A percentile compares a stretch with the other conserved stretches of the same genome.
phyloP scores from a whole-genome alignment of 2,888 invertebrate genomes.

The Lymantria monacha region DNA sequence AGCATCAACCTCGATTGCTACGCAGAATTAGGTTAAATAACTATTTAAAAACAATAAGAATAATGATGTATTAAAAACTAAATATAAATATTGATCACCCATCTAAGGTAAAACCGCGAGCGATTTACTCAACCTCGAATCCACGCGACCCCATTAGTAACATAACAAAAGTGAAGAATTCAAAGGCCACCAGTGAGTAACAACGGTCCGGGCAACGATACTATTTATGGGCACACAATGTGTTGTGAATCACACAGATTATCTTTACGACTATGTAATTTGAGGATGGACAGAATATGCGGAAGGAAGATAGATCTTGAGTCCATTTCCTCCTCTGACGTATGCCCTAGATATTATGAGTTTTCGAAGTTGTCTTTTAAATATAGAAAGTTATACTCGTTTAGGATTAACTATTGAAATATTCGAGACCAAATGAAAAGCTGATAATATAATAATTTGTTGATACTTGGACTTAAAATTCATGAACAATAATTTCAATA shows the following conservation, averaged over 20 bases:
- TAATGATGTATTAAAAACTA: too few relatives aligned
- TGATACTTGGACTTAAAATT: too few relatives aligned
- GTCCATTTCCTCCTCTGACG: background rate
- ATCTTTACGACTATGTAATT: constrained; percentile 1
- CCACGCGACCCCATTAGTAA: background rate
- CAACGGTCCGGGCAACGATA: background rate
- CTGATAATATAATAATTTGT: too few relatives aligned
- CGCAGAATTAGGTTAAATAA: too few relatives aligned
- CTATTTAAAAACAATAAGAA: too few relatives aligned
- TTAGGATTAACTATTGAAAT: too few relatives aligned
- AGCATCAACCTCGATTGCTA: too few relatives aligned
- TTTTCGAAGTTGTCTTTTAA: too few relatives aligned
- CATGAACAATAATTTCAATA: too few relatives aligned
- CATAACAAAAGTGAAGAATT: constrained; percentile 1
- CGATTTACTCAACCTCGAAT: background rate
- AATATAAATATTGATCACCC: background rate
- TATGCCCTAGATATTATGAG: too few relatives aligned
- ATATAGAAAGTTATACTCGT: too few relatives aligned
- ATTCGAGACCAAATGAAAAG: too few relatives aligned
- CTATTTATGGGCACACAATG: constrained; percentile 7
- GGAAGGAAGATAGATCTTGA: background rate
- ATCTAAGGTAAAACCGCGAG: background rate
- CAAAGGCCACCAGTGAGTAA: constrained; percentile 7
- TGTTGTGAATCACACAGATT: constrained; percentile 7
- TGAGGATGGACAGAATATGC: background rate